Evolutionary conservation across 2,113 vertebrate genomes (phyloP).

Genomic region (Coregonus clupeaformis): DNA sequence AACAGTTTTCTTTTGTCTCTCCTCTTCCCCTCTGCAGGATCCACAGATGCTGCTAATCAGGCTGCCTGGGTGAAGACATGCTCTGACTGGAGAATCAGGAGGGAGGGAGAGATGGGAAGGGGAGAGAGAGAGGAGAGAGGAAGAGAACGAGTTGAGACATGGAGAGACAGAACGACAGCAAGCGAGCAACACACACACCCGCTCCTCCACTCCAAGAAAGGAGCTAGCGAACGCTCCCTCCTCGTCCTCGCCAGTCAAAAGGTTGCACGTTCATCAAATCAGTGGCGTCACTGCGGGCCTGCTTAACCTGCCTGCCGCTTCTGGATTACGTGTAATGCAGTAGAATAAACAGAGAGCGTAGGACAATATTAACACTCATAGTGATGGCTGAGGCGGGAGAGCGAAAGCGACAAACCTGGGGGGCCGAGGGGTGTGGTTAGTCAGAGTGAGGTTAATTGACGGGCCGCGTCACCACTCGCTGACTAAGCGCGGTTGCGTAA

Average conservation of each 20-base stretch:
- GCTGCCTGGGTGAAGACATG: slow-evolving; percentile 30
- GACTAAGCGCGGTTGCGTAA: no score
- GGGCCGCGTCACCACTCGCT: no score
- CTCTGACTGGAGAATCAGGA: slow-evolving; percentile 32
- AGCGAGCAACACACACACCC: no score
- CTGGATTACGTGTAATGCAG: not conserved
- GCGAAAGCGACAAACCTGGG: no score
- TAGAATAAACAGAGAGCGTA: not conserved
- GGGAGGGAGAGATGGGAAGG: slow-evolving; percentile 12
- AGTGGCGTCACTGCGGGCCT: not conserved
- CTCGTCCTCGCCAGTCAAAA: not conserved
- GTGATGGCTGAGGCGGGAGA: no score
- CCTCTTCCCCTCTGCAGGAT: slow-evolving; percentile 12
- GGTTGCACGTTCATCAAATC: not conserved
- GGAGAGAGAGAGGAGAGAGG: slow-evolving; percentile 9
- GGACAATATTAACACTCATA: not conserved
- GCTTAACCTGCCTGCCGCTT: not conserved
- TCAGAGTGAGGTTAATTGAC: not conserved
- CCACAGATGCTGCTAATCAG: slow-evolving; percentile 54
- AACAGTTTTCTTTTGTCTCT: not conserved
- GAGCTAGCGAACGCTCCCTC: no score
- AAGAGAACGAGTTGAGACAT: slow-evolving; percentile 5
- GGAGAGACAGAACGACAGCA: not conserved
- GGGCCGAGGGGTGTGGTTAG: not conserved
- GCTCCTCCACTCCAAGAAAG: no score